Evolutionary conservation across 1,140 invertebrate species (phyloP).

Genomic region (Drosophila bipectinata): DNA sequence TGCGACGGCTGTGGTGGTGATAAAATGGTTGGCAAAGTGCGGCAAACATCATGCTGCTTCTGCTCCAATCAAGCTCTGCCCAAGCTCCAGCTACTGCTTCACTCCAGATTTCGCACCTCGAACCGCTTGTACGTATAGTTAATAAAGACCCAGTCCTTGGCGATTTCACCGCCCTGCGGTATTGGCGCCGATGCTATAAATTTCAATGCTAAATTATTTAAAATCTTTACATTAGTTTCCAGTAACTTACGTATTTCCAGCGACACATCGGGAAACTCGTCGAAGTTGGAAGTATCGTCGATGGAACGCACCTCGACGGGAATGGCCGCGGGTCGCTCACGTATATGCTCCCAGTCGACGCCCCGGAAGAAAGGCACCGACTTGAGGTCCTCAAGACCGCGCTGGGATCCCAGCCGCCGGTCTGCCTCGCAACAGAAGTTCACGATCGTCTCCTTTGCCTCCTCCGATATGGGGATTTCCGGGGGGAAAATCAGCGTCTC

Average conservation of each 20-base stretch:
- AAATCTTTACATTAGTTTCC: not conserved
- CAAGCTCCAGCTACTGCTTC: conserved; percentile 45
- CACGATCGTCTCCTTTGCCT: conserved; percentile 93
- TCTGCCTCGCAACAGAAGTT: conserved; percentile 98
- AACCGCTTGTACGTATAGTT: conserved; percentile 99
- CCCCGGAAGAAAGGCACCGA: conserved; percentile 94
- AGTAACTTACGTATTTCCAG: conserved; percentile 96
- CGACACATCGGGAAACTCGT: conserved; percentile 99
- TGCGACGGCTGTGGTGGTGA: conserved; percentile 42
- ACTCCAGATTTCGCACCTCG: conserved; percentile 87
- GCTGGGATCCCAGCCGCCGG: conserved; percentile 93
- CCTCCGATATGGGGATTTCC: conserved; percentile 99
- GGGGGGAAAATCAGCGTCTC: conserved; percentile 99
- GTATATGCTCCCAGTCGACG: conserved; percentile 98
- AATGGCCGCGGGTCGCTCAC: conserved; percentile 98
- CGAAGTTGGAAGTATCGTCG: conserved; percentile 99
- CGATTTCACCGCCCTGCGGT: conserved; percentile 92
- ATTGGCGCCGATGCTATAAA: conserved; percentile 90
- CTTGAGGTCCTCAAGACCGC: conserved; percentile 95
- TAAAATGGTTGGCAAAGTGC: conserved; percentile 71
- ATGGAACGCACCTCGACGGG: conserved; percentile 96
- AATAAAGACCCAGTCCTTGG: conserved; percentile 99
- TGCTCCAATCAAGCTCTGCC: conserved; percentile 16
- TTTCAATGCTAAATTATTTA: not conserved
- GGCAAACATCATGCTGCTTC: conserved; percentile 60